phyloP scores from a whole-genome alignment of 2,888 invertebrate genomes.

The Leptopilina drosophilae region DNA sequence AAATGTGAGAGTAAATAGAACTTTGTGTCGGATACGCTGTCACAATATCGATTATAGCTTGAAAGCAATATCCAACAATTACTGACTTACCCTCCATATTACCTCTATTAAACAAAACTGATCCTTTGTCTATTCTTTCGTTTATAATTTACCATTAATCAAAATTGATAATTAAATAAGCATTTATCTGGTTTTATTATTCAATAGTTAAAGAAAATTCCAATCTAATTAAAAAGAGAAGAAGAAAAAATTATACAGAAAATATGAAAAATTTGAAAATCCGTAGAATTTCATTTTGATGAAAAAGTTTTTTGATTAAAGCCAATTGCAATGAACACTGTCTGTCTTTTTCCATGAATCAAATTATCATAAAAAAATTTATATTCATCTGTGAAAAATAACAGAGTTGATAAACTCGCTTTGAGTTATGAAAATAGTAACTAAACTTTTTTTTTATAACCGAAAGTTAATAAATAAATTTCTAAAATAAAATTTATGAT shows the following conservation, averaged over 20 bases:
- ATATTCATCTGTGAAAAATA: background rate
- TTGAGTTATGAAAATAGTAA: background rate
- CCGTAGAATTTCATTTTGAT: too few species aligned
- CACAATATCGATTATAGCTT: conserved; percentile 11
- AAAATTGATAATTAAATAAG: background rate
- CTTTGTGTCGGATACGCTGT: background rate
- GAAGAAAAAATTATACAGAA: too few species aligned
- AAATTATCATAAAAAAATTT: background rate
- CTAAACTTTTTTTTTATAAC: too few species aligned
- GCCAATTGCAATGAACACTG: too few species aligned
- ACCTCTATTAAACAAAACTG: background rate
- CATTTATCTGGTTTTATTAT: too few species aligned
- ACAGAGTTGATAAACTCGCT: background rate
- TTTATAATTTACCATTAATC: background rate
- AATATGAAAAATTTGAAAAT: too few species aligned
- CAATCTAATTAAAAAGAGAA: too few species aligned
- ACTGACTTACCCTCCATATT: background rate
- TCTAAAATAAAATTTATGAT: too few species aligned
- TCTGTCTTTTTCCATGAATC: background rate
- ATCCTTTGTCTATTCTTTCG: background rate
- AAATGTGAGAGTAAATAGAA: background rate
- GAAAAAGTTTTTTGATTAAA: background rate
- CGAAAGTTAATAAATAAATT: too few species aligned
- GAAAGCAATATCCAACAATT: conserved; percentile 4
- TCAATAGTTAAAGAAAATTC: too few species aligned